A percentile compares a stretch with the other conserved stretches of the same genome.
phyloP scores from a whole-genome alignment of 2,888 invertebrate genomes.

The Blastobasis lacticolella region DNA sequence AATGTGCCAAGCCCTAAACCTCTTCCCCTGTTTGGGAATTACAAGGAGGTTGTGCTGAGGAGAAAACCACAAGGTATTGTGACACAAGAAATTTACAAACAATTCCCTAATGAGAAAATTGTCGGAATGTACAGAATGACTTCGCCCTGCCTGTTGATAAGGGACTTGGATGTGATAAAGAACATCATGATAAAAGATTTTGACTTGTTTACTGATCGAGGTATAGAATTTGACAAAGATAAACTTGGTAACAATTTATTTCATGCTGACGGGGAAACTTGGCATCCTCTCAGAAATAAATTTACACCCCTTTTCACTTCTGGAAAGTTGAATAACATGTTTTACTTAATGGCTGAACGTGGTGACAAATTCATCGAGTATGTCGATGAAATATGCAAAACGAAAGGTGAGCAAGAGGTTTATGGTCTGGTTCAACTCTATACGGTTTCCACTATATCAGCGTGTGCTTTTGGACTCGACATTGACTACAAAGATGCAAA shows the following conservation, averaged over 20 bases:
- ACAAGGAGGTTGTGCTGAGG: constrained; percentile 23
- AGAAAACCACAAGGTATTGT: constrained; percentile 20
- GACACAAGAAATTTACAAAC: constrained; percentile 27
- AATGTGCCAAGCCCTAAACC: constrained; percentile 32
- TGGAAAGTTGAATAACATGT: constrained; percentile 53
- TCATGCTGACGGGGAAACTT: too few relatives aligned
- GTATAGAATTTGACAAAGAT: constrained; percentile 31
- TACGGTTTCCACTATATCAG: constrained; percentile 43
- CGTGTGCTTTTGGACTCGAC: constrained; percentile 58
- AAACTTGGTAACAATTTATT: too few relatives aligned
- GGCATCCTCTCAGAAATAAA: constrained; percentile 18
- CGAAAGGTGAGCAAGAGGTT: constrained; percentile 19
- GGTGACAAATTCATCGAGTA: constrained; percentile 38
- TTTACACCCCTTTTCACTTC: constrained; percentile 51
- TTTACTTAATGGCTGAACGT: constrained; percentile 40
- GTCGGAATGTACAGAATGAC: constrained; percentile 41
- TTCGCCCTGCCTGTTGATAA: constrained; percentile 31
- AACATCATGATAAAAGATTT: constrained; percentile 44
- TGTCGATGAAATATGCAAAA: constrained; percentile 23
- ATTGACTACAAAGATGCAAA: constrained; percentile 31
- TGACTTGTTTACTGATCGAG: constrained; percentile 34
- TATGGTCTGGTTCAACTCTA: constrained; percentile 39
- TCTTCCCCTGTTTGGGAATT: constrained; percentile 31
- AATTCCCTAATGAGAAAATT: constrained; percentile 36
- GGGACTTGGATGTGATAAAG: constrained; percentile 43